Conservation (phyloP, 2,888 invertebrate species). For the Troilus luridus region DNA sequence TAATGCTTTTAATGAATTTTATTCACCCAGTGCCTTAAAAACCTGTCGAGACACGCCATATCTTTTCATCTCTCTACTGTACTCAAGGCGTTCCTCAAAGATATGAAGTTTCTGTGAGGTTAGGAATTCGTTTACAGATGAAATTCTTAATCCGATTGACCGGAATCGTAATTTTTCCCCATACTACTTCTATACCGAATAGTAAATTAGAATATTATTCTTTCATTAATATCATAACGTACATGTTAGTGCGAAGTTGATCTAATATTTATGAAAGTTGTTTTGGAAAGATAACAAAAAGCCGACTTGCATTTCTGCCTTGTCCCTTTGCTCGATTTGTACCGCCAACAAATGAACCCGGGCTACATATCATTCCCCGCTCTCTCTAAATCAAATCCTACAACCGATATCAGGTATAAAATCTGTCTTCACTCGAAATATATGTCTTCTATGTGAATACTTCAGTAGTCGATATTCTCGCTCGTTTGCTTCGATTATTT, state of each 20-base stretch:
- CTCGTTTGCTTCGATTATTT: background rate
- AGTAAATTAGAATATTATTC: slow-evolving; percentile 1
- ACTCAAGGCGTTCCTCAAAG: no score
- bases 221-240: background rate
- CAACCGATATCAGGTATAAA: slow-evolving; percentile 7
- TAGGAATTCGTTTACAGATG: no score
- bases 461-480: background rate
- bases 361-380: background rate
- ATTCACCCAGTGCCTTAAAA: no score
- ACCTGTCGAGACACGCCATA: no score
- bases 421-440: slow-evolving; percentile 46
- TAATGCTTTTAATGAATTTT: no score
- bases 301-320: background rate
- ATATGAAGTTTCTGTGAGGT: no score
- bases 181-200: background rate
- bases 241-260: background rate
- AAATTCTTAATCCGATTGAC: background rate
- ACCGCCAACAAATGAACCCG: background rate
- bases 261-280: slow-evolving; percentile 31
- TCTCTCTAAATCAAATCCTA: background rate
- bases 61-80: no score
- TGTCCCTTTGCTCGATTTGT: background rate
- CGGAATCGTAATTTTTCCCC: background rate
- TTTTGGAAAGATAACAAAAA: background rate
- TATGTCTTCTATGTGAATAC: slow-evolving; percentile 20